phyloP scores from a whole-genome alignment of 2,797 vertebrate genomes.

The Anguilla megastoma region DNA sequence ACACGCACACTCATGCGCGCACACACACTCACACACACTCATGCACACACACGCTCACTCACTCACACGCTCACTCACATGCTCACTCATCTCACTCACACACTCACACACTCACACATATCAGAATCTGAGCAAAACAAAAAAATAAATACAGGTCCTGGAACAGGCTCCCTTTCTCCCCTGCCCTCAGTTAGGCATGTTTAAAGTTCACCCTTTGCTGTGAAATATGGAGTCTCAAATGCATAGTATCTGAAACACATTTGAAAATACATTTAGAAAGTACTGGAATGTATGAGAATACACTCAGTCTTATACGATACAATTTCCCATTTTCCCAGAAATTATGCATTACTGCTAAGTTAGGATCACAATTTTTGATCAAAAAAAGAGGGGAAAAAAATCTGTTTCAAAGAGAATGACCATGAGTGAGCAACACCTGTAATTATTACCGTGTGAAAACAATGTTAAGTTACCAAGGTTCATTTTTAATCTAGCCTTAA shows the following conservation, averaged over 20 bases:
- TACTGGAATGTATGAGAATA: background rate
- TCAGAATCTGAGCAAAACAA: background rate
- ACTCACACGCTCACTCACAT: no score
- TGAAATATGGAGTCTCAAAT: background rate
- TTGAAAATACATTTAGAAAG: background rate
- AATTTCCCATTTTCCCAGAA: background rate
- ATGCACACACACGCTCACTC: background rate
- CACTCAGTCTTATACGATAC: background rate
- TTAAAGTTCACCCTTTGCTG: background rate
- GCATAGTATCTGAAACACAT: background rate
- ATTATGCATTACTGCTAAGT: background rate
- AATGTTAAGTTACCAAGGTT: background rate
- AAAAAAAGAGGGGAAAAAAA: background rate
- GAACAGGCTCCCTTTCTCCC: background rate
- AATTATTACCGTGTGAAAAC: background rate
- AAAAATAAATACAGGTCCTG: background rate
- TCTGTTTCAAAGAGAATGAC: background rate
- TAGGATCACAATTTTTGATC: background rate
- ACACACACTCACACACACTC: background rate
- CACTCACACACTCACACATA: background rate
- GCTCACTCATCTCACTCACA: background rate
- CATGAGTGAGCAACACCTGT: background rate
- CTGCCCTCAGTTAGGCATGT: background rate
- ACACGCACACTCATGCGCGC: background rate
- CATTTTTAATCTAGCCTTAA: background rate